Percentiles rank a stretch among this genome's conserved stretches.
Evolutionary conservation across 2,797 vertebrate species (phyloP).

Genomic region (Silurus aristotelis): DNA sequence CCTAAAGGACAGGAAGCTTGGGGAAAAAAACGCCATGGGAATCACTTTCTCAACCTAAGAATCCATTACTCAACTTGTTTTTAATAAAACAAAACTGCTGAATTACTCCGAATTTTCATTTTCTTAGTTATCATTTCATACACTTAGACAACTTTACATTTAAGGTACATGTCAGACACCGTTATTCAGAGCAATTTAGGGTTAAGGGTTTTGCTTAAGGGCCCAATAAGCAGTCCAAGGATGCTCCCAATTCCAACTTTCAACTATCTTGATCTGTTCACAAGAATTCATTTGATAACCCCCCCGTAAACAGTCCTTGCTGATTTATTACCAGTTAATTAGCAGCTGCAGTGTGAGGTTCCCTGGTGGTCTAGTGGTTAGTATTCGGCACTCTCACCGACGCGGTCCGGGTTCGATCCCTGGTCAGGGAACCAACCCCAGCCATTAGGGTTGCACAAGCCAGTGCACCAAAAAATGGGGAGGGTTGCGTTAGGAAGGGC

Average conservation of each 20-base stretch:
- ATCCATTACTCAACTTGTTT: conserved; percentile 59
- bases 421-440: no score
- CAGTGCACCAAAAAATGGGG: no score
- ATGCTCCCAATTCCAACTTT: neutral
- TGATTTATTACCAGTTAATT: neutral
- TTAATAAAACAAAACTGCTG: conserved; percentile 53
- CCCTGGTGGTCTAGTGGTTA: no score
- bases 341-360: neutral
- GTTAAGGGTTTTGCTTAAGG: no score
- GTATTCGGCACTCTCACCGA: no score
- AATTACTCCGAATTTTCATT: neutral
- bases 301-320: neutral
- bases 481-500: no score
- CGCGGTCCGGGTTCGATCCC: no score
- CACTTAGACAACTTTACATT: neutral
- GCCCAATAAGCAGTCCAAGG: no score
- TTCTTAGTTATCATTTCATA: neutral
- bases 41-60: conserved; percentile 5
- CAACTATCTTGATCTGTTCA: neutral
- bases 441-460: no score
- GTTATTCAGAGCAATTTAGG: no score
- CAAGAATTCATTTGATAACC: neutral
- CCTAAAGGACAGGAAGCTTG: conserved; percentile 8
- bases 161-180: no score
- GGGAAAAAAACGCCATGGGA: neutral